Conservation (phyloP, 2,797 vertebrate genomes). For the Sebastes wilsoni region DNA sequence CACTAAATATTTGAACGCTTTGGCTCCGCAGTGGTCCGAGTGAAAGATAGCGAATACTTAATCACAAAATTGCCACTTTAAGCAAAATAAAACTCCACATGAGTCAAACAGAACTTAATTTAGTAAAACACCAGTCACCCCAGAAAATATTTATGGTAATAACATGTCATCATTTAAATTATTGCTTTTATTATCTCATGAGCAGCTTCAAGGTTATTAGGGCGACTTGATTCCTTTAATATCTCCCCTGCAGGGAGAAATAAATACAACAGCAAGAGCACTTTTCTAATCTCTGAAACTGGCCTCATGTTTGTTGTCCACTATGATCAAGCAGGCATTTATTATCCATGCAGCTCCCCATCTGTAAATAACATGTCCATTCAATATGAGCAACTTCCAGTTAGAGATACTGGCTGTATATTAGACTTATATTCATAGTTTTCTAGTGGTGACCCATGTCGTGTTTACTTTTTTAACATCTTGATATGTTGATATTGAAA, state of each 20-base stretch:
- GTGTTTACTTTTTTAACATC: neutral
- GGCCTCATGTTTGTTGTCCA: slow-evolving; percentile 25
- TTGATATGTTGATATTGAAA: neutral
- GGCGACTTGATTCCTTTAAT: neutral
- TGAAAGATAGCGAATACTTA: neutral
- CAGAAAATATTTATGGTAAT: neutral
- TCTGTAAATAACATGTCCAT: slow-evolving; percentile 17
- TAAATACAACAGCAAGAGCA: neutral
- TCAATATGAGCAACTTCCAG: neutral
- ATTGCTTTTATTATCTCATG: neutral
- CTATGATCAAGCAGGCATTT: slow-evolving; percentile 19
- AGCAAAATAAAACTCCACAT: neutral
- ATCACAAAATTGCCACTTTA: neutral
- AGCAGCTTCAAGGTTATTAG: slow-evolving; percentile 6
- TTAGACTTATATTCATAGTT: neutral
- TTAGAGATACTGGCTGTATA: neutral
- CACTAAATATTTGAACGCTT: neutral
- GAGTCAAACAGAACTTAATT: neutral
- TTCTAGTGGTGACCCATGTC: neutral
- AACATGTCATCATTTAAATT: neutral
- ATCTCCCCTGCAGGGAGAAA: neutral
- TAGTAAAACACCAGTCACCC: neutral
- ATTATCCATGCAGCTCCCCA: slow-evolving; percentile 15
- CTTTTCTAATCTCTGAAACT: slow-evolving; percentile 8
- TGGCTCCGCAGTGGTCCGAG: neutral